Conservation (phyloP, 2,113 vertebrate genomes). For the Gadus macrocephalus region DNA sequence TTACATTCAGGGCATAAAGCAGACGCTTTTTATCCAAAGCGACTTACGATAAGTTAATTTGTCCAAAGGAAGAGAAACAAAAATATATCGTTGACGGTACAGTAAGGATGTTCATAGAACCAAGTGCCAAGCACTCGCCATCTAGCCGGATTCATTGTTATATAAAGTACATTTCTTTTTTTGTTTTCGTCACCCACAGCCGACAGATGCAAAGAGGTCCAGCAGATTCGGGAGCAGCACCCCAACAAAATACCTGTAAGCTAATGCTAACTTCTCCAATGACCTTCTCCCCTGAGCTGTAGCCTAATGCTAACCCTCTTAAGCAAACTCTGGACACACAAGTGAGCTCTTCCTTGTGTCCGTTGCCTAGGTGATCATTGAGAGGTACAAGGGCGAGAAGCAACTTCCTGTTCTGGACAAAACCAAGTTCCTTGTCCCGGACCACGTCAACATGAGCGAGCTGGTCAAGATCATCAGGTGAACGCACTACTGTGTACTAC, state of each 20-base stretch:
- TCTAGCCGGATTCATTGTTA: too few species aligned
- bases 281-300: too few species aligned
- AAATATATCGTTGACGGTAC: too few species aligned
- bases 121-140: too few species aligned
- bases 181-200: conserved; percentile 65
- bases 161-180: background rate
- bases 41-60: too few species aligned
- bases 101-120: too few species aligned
- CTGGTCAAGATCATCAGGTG: conserved; percentile 98
- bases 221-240: conserved; percentile 96
- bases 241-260: conserved; percentile 98
- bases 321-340: background rate
- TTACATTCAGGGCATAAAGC: too few species aligned
- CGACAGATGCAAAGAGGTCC: conserved; percentile 96
- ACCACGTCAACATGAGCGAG: conserved; percentile 99
- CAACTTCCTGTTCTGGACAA: conserved; percentile 97
- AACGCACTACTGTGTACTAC: conserved; percentile 7
- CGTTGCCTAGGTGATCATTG: conserved; percentile 87
- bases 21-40: too few species aligned
- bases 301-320: background rate
- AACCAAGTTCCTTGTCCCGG: conserved; percentile 97
- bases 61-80: too few species aligned
- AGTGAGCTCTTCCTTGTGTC: background rate
- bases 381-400: conserved; percentile 96
- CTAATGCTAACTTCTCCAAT: conserved; percentile 6